A percentile compares a stretch with the other conserved stretches of the same genome.
These are phyloP conservation scores for Lateolabrax maculatus DNA, from an alignment of 2,797 vertebrate species.

Conservation along the genomic window DNA sequence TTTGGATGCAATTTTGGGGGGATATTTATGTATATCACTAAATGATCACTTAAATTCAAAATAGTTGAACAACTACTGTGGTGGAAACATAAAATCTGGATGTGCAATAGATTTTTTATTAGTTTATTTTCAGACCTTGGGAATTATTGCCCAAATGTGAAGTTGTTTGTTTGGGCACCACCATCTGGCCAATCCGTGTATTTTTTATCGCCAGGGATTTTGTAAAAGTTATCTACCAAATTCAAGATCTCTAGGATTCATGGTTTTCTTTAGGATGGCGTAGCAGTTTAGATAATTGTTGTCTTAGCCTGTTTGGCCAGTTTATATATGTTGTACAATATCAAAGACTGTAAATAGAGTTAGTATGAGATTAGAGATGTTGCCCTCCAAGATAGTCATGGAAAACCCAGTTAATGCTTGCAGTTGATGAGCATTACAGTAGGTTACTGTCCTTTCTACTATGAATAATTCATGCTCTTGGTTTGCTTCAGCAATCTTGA, in stretches of 20 bases:
- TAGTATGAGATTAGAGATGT: not conserved
- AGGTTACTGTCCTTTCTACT: not conserved
- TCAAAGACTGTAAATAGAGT: not conserved
- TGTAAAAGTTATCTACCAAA: not conserved
- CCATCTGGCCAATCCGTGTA: slow-evolving; percentile 30
- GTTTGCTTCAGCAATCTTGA: not conserved
- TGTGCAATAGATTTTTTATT: not conserved
- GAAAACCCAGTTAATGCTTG: not conserved
- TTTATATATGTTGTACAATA: not conserved
- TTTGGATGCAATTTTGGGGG: not conserved
- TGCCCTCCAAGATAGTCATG: not conserved
- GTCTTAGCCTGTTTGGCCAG: not conserved
- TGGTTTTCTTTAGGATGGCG: not conserved
- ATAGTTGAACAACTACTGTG: not conserved
- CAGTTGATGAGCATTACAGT: slow-evolving; percentile 9
- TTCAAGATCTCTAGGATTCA: not conserved
- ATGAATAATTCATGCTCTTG: not conserved
- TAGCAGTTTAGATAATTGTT: no score
- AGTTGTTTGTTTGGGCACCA: slow-evolving; percentile 32
- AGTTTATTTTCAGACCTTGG: not conserved
- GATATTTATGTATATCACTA: not conserved
- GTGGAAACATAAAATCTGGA: not conserved
- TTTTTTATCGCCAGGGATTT: not conserved
- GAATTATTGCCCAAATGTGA: not conserved
- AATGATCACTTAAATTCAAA: not conserved